Percentiles rank a stretch among this genome's conserved stretches.
Conservation (phyloP, 2,888 invertebrate species). For the Drosophila buzzatii region DNA sequence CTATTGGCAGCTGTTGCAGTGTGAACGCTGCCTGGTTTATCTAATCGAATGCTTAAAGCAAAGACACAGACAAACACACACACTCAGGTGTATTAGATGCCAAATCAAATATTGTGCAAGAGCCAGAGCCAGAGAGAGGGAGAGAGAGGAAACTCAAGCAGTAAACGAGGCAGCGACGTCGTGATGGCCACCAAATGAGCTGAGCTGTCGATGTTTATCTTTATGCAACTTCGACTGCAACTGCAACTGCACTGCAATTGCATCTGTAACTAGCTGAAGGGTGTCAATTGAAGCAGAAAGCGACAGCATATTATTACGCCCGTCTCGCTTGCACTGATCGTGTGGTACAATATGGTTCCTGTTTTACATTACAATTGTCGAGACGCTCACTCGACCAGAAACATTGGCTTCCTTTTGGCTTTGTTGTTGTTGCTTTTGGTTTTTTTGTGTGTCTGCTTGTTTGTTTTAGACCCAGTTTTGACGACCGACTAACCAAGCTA, state of each 20-base stretch:
- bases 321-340: slow-evolving; percentile 25
- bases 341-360: slow-evolving; percentile 74
- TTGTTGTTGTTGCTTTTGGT: slow-evolving; percentile 24
- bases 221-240: slow-evolving; percentile 55
- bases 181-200: slow-evolving; percentile 47
- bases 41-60: slow-evolving; percentile 49
- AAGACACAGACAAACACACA: not conserved
- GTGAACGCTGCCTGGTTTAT: slow-evolving; percentile 29
- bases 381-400: slow-evolving; percentile 71
- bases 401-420: slow-evolving; percentile 75
- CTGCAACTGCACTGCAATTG: slow-evolving; percentile 49
- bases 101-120: slow-evolving; percentile 60
- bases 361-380: slow-evolving; percentile 75
- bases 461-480: slow-evolving; percentile 64
- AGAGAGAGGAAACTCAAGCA: slow-evolving; percentile 33
- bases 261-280: slow-evolving; percentile 52
- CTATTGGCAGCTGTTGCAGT: slow-evolving; percentile 24
- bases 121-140: slow-evolving; percentile 2
- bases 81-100: slow-evolving; percentile 22
- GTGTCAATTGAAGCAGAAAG: slow-evolving; percentile 81
- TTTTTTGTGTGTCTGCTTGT: slow-evolving; percentile 7
- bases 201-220: slow-evolving; percentile 59
- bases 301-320: slow-evolving; percentile 21
- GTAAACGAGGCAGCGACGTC: slow-evolving; percentile 17
- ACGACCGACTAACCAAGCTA: slow-evolving; percentile 75